Evolutionary conservation across 2,797 vertebrate species (phyloP).

Genomic region (Enteromius thamalakanensis): DNA sequence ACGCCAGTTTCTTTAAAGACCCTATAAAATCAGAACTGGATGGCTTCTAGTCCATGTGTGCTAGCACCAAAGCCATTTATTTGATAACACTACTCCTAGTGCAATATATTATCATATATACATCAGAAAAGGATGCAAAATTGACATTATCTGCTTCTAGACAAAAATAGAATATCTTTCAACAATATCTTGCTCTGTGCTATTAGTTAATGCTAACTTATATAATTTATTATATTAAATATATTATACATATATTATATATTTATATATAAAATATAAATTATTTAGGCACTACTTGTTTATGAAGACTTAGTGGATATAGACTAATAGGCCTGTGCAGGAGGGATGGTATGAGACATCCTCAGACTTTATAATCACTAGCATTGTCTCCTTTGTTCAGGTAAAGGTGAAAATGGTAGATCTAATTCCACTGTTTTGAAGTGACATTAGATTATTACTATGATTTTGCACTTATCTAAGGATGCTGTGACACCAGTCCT

Average conservation of each 20-base stretch:
- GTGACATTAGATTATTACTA: background rate
- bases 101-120: background rate
- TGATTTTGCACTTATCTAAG: background rate
- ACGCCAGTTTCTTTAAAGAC: background rate
- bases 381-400: background rate
- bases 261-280: too few species aligned
- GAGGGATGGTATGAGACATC: background rate
- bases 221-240: background rate
- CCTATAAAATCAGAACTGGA: background rate
- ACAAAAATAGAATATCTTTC: background rate
- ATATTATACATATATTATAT: too few species aligned
- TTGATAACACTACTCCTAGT: background rate
- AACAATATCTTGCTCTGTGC: background rate
- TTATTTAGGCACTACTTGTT: background rate
- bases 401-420: background rate
- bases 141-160: background rate
- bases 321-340: background rate
- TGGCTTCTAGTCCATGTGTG: background rate
- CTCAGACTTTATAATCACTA: background rate
- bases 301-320: too few species aligned
- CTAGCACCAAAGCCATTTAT: background rate
- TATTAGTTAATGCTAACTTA: background rate
- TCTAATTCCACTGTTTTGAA: constrained; percentile 1
- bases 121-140: background rate
- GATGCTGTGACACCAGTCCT: background rate